Percentiles rank a stretch among this genome's conserved stretches.
phyloP scores from a whole-genome alignment of 1,140 invertebrate genomes.

The Augochlora pura region DNA sequence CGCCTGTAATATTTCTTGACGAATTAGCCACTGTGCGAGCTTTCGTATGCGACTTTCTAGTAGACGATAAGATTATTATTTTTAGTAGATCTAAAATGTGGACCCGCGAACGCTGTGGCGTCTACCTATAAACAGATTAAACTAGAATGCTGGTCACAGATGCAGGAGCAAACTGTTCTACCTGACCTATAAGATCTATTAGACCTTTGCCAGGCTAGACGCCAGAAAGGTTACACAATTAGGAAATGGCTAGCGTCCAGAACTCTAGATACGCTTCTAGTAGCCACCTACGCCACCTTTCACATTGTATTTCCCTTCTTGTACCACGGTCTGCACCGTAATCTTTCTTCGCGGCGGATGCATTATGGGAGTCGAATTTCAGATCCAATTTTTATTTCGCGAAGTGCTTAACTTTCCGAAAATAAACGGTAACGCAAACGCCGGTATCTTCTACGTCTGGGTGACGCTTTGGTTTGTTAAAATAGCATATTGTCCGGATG shows the following conservation, averaged over 20 bases:
- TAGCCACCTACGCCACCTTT: slow-evolving; percentile 33
- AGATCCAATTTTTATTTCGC: slow-evolving; percentile 4
- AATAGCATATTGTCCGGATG: too few relatives aligned
- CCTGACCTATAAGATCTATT: slow-evolving; percentile 59
- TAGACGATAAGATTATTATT: background rate
- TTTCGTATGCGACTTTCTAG: too few relatives aligned
- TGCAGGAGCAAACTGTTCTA: slow-evolving; percentile 40
- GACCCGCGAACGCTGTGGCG: background rate
- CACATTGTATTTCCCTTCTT: slow-evolving; percentile 25
- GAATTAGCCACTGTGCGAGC: too few relatives aligned
- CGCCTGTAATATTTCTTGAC: too few relatives aligned
- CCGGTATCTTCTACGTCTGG: too few relatives aligned
- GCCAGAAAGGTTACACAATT: slow-evolving; percentile 77
- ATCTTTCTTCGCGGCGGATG: slow-evolving; percentile 12
- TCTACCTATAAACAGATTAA: slow-evolving; percentile 17
- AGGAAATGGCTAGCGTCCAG: slow-evolving; percentile 75
- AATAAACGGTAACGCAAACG: too few relatives aligned
- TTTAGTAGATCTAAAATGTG: background rate
- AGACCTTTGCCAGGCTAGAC: slow-evolving; percentile 62
- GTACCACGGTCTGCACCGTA: background rate
- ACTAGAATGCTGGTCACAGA: slow-evolving; percentile 29
- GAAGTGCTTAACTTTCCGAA: background rate
- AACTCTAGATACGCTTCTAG: slow-evolving; percentile 56
- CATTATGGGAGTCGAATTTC: slow-evolving; percentile 12
- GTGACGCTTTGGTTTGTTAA: too few relatives aligned